These are phyloP conservation scores for Danio choprae DNA, from an alignment of 2,797 vertebrate species.

Conservation along the genomic window DNA sequence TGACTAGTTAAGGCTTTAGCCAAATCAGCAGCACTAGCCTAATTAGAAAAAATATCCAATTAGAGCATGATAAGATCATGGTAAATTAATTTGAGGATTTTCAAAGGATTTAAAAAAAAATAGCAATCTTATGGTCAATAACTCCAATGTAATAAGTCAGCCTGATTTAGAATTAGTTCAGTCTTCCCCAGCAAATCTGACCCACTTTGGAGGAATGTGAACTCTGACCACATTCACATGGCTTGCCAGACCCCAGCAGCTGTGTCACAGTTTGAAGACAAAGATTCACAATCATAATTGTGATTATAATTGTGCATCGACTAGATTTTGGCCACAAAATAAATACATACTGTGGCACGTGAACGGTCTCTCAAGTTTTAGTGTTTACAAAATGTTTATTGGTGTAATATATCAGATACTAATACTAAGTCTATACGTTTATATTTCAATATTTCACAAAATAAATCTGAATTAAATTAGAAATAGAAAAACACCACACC, in stretches of 20 bases:
- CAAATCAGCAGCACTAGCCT: too few relatives aligned
- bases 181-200: slow-evolving; percentile 34
- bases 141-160: neutral
- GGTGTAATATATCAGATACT: neutral
- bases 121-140: neutral
- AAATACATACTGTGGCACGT: neutral
- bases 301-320: neutral
- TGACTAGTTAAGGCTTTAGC: neutral
- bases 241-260: slow-evolving; percentile 55
- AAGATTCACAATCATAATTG: neutral
- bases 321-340: slow-evolving; percentile 36
- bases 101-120: neutral
- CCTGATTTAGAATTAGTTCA: neutral
- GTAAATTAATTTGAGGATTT: neutral
- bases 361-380: neutral
- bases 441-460: neutral
- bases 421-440: neutral
- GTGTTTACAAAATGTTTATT: neutral
- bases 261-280: slow-evolving; percentile 13
- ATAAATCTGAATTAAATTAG: neutral
- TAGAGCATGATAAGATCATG: too few relatives aligned
- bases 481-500: slow-evolving; percentile 68
- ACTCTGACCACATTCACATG: slow-evolving; percentile 68
- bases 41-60: too few relatives aligned
- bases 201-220: slow-evolving; percentile 71